Evolutionary conservation across 2,888 invertebrate species (phyloP).

Genomic region (Oscheius sp.): DNA sequence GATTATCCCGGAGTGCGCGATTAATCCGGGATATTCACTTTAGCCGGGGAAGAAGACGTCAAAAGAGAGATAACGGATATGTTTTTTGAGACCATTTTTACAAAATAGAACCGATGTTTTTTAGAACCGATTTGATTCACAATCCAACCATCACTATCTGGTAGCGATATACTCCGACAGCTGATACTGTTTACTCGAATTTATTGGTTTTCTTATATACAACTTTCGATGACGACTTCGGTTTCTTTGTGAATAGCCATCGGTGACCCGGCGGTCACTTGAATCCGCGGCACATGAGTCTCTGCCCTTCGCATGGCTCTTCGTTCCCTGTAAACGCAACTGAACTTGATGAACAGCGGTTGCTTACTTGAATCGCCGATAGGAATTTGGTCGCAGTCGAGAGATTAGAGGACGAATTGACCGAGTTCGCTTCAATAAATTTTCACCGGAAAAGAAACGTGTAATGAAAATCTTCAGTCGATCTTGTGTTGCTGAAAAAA

Average conservation of each 20-base stretch:
- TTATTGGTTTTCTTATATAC: no score
- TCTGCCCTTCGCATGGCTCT: conserved; percentile 23
- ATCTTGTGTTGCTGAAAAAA: conserved; percentile 51
- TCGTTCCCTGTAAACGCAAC: conserved; percentile 14
- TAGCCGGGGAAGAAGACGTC: no score
- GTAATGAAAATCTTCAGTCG: conserved; percentile 54
- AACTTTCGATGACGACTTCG: no score
- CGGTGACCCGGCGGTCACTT: conserved; percentile 26
- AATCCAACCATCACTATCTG: no score
- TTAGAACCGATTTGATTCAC: no score
- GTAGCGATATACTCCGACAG: no score
- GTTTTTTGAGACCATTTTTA: no score
- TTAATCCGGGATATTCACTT: no score
- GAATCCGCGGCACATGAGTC: conserved; percentile 16
- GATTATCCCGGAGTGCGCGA: no score
- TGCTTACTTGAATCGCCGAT: conserved; percentile 47
- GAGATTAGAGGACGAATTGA: conserved; percentile 58
- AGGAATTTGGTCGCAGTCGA: conserved; percentile 54
- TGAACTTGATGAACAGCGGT: conserved; percentile 2
- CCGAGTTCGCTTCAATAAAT: conserved; percentile 50
- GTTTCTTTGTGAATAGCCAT: neutral
- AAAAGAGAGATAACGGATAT: no score
- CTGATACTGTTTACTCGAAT: no score
- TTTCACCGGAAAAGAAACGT: conserved; percentile 54
- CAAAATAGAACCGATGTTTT: no score